Percentiles rank a stretch among this genome's conserved stretches.
phyloP scores from a whole-genome alignment of 2,888 invertebrate species.

The Steromphala cineraria region DNA sequence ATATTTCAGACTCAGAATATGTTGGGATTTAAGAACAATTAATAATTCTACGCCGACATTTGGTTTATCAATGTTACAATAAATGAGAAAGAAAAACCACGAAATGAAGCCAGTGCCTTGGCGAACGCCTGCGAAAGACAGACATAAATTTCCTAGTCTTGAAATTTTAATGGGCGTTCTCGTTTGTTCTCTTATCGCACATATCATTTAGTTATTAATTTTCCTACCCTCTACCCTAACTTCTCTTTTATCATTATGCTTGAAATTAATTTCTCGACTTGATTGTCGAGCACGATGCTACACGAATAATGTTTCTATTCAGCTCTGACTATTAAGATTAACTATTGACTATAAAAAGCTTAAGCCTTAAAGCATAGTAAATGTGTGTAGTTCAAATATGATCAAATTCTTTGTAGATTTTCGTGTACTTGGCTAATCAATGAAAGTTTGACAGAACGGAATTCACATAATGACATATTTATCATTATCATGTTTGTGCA shows the following conservation, averaged over 20 bases:
- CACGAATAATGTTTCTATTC: not conserved
- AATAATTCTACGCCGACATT: slow-evolving; percentile 44
- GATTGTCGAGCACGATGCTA: not conserved
- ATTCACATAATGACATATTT: no score
- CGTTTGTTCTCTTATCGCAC: not conserved
- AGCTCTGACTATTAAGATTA: not conserved
- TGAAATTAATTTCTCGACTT: not conserved
- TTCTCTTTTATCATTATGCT: not conserved
- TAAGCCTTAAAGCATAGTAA: no score
- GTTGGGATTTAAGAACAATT: slow-evolving; percentile 52
- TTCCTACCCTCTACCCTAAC: not conserved
- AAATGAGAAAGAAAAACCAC: slow-evolving; percentile 45
- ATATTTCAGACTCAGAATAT: slow-evolving; percentile 42
- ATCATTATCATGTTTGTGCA: no score
- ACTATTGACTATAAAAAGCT: no score
- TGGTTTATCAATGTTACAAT: slow-evolving; percentile 54
- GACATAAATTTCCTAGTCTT: not conserved
- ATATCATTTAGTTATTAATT: slow-evolving; percentile 22
- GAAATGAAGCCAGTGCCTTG: slow-evolving; percentile 15
- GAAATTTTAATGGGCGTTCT: slow-evolving; percentile 2
- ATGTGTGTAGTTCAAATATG: no score
- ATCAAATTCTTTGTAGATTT: no score
- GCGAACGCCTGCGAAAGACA: slow-evolving; percentile 4
- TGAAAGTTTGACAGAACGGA: no score
- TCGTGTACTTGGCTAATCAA: no score